A percentile compares a stretch with the other conserved stretches of the same genome.
Evolutionary conservation across 2,888 invertebrate genomes (phyloP).

Genomic region (Agrilus mali): DNA sequence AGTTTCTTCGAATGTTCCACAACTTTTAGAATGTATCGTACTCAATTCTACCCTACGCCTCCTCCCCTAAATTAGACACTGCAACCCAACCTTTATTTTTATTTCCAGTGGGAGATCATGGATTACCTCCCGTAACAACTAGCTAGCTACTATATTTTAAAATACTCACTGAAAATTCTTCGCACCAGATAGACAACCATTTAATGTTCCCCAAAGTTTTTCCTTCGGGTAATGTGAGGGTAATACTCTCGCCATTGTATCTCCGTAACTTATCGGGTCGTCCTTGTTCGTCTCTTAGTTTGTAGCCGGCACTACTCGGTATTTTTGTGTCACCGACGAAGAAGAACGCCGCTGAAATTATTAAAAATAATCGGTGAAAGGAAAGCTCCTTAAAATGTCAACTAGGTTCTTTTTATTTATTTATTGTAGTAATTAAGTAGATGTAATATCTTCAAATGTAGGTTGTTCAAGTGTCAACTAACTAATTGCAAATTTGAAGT

Average conservation of each 20-base stretch:
- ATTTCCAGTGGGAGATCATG: too few species aligned
- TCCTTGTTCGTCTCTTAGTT: conserved; percentile 75
- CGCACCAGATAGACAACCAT: conserved; percentile 89
- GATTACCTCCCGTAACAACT: too few species aligned
- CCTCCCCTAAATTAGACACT: too few species aligned
- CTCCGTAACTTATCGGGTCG: conserved; percentile 62
- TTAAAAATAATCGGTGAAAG: conserved; percentile 7
- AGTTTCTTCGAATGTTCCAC: too few species aligned
- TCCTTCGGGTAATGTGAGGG: conserved; percentile 77
- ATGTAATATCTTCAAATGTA: background rate
- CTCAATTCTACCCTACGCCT: too few species aligned
- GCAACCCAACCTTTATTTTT: too few species aligned
- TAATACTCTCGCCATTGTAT: conserved; percentile 72
- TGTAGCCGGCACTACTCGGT: conserved; percentile 55
- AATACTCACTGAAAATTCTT: conserved; percentile 68
- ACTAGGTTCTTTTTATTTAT: too few species aligned
- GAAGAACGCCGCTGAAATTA: conserved; percentile 70
- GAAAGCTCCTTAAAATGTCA: background rate
- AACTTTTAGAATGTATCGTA: too few species aligned
- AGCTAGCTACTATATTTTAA: background rate
- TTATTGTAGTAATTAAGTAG: too few species aligned
- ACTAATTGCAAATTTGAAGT: too few species aligned
- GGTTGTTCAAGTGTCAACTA: background rate
- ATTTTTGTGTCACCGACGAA: conserved; percentile 66
- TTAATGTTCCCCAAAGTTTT: conserved; percentile 68